Evolutionary conservation across 2,888 invertebrate genomes (phyloP).

Genomic region (Plusia festucae): DNA sequence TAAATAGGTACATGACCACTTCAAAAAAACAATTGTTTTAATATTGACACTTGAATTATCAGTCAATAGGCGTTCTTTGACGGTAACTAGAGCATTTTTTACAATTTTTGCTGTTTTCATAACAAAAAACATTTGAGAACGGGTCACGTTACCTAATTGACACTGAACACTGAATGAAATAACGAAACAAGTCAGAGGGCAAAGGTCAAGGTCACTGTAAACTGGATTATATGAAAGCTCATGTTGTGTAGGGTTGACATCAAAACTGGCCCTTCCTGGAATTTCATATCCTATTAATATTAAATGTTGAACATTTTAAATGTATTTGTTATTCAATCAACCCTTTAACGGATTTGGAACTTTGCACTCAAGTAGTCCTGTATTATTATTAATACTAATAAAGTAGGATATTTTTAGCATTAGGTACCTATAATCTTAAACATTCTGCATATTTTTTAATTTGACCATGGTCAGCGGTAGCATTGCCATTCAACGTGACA

Average conservation of each 20-base stretch:
- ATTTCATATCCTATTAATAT: background rate
- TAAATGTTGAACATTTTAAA: background rate
- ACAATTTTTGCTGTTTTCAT: background rate
- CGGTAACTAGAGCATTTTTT: too few relatives aligned
- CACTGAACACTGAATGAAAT: background rate
- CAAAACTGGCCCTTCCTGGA: background rate
- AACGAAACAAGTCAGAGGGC: background rate
- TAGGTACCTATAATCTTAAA: too few relatives aligned
- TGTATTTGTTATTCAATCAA: background rate
- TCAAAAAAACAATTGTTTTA: too few relatives aligned
- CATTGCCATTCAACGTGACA: too few relatives aligned
- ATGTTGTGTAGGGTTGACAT: slow-evolving; percentile 1
- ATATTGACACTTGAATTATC: too few relatives aligned
- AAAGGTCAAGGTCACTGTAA: slow-evolving; percentile 2
- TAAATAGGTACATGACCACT: too few relatives aligned
- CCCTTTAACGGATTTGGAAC: background rate
- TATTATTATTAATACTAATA: too few relatives aligned
- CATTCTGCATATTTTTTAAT: too few relatives aligned
- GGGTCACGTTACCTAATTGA: background rate
- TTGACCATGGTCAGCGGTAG: too few relatives aligned
- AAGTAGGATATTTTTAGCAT: too few relatives aligned
- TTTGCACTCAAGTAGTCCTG: too few relatives aligned
- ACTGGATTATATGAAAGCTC: slow-evolving; percentile 1
- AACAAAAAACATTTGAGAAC: background rate
- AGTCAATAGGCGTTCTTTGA: too few relatives aligned